Evolutionary conservation across 2,797 vertebrate genomes (phyloP).

Genomic region (Rachycentron canadum): DNA sequence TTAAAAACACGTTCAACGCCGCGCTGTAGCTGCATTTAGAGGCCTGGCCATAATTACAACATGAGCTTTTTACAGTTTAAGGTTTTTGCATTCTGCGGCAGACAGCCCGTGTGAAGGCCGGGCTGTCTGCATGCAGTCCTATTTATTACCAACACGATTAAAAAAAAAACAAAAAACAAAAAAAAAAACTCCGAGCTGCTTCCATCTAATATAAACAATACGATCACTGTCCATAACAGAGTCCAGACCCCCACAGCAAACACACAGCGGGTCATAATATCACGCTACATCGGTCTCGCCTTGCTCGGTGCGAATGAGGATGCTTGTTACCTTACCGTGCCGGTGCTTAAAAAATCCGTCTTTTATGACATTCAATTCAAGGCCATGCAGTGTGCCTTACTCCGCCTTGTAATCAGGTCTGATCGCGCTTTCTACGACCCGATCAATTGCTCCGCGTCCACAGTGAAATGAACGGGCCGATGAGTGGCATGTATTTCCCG

Average conservation of each 20-base stretch:
- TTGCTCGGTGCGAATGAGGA: conserved; percentile 44
- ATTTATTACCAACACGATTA: conserved; percentile 21
- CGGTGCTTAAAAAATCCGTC: conserved; percentile 67
- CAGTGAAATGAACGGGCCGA: conserved; percentile 32
- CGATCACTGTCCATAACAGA: accelerated
- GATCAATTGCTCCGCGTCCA: conserved; percentile 1
- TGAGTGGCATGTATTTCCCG: conserved; percentile 52
- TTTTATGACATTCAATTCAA: conserved; percentile 80
- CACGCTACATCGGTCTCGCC: conserved; percentile 16
- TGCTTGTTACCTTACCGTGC: conserved; percentile 81
- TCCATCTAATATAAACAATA: neutral
- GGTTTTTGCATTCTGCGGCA: conserved; percentile 56
- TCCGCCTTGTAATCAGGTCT: neutral
- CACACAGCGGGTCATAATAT: neutral
- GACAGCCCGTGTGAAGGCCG: too few species aligned
- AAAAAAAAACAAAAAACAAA: too few species aligned
- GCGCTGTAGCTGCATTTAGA: too few species aligned
- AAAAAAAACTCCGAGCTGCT: neutral
- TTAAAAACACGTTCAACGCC: neutral
- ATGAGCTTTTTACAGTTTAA: neutral
- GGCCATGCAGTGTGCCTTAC: conserved; percentile 68
- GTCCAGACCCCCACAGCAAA: neutral
- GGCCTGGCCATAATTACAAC: accelerated
- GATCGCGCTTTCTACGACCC: neutral
- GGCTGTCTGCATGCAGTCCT: conserved; percentile 57